Percentiles rank a stretch among this genome's conserved stretches.
Conservation (phyloP, 2,888 invertebrate genomes). For the Rhamphomyia laevipes region DNA sequence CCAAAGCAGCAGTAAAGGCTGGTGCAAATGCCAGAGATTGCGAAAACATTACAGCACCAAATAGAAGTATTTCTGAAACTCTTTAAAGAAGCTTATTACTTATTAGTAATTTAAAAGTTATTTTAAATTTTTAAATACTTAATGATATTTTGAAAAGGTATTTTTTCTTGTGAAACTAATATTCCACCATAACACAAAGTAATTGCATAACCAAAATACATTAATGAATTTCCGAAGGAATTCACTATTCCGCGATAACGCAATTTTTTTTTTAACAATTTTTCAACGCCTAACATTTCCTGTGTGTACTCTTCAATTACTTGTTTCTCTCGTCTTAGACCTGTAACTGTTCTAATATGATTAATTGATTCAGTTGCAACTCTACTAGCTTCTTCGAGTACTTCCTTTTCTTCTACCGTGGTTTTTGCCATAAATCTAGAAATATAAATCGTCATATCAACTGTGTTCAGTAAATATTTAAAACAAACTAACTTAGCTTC, state of each 20-base stretch:
- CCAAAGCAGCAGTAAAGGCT: slow-evolving; percentile 58
- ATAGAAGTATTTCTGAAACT: slow-evolving; percentile 60
- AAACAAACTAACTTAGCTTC: slow-evolving; percentile 39
- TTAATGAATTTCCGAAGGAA: slow-evolving; percentile 55
- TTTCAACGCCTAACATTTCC: slow-evolving; percentile 42
- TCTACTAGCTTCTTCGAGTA: slow-evolving; percentile 53
- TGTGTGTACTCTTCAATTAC: slow-evolving; percentile 46
- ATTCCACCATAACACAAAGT: slow-evolving; percentile 60
- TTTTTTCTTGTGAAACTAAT: slow-evolving; percentile 47
- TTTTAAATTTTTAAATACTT: slow-evolving; percentile 39
- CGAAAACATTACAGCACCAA: slow-evolving; percentile 65
- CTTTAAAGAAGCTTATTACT: slow-evolving; percentile 30
- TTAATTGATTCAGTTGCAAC: slow-evolving; percentile 63
- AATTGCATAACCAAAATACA: slow-evolving; percentile 59
- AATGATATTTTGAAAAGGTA: slow-evolving; percentile 54
- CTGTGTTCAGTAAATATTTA: neutral
- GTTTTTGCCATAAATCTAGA: slow-evolving; percentile 45
- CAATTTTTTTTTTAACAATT: slow-evolving; percentile 41
- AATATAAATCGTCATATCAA: neutral
- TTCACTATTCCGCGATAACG: slow-evolving; percentile 55
- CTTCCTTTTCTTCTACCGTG: slow-evolving; percentile 45
- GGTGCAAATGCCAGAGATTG: slow-evolving; percentile 65
- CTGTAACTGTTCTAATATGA: slow-evolving; percentile 57
- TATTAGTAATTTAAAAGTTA: neutral
- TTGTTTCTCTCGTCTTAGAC: slow-evolving; percentile 46